A percentile compares a stretch with the other conserved stretches of the same genome.
Evolutionary conservation across 1,140 invertebrate species (phyloP).

Genomic region (Caenorhabditis elegans): DNA sequence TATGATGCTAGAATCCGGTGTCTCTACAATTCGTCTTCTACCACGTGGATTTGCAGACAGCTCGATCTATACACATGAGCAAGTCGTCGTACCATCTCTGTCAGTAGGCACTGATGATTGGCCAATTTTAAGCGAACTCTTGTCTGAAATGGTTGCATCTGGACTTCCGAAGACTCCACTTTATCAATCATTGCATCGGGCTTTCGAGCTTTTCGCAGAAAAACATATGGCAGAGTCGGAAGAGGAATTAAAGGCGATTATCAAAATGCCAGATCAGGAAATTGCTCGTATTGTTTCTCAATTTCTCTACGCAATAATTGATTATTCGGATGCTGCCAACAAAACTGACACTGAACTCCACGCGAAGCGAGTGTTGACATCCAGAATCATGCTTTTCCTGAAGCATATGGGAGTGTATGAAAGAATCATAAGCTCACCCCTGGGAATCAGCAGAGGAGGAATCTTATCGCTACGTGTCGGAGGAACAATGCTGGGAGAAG

Average conservation of each 20-base stretch:
- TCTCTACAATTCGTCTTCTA: not conserved
- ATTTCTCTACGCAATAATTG: not conserved
- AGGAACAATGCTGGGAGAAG: not conserved
- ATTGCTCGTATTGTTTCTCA: not conserved
- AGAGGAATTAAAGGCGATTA: not conserved
- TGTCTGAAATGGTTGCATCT: not conserved
- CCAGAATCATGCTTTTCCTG: not conserved
- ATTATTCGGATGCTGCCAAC: conserved; percentile 11
- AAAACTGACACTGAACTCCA: not conserved
- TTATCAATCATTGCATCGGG: not conserved
- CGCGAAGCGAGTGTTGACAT: not conserved
- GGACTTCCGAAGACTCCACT: not conserved
- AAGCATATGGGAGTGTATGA: not conserved
- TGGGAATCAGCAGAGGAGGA: not conserved
- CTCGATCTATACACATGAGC: not conserved
- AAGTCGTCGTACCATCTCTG: not conserved
- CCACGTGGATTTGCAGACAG: not conserved
- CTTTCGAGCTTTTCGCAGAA: not conserved
- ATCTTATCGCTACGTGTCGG: not conserved
- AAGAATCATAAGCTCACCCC: not conserved
- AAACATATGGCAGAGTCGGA: not conserved
- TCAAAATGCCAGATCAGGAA: not conserved
- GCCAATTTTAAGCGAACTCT: not conserved
- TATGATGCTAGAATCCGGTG: not conserved
- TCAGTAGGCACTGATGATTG: not conserved